Evolutionary conservation across 2,113 vertebrate species (phyloP).

Genomic region (Spilogale gracilis): DNA sequence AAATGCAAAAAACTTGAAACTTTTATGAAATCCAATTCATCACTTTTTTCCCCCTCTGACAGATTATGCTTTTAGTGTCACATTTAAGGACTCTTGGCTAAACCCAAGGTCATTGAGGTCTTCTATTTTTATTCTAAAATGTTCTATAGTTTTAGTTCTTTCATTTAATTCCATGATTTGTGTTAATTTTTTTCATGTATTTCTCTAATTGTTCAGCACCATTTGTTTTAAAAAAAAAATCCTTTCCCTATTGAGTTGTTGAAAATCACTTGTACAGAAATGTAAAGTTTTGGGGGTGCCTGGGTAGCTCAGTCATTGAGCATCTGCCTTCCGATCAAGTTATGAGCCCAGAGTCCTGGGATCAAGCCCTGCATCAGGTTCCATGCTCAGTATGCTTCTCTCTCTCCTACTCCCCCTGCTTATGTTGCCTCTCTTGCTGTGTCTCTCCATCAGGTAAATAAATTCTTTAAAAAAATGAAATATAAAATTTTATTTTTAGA

Average conservation of each 20-base stretch:
- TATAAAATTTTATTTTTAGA: constrained; percentile 17
- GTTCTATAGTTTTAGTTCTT: background rate
- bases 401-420: too few species aligned
- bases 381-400: too few species aligned
- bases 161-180: background rate
- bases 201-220: background rate
- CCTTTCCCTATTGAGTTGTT: background rate
- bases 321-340: too few species aligned
- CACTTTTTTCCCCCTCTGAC: background rate
- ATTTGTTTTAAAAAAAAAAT: background rate
- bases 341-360: too few species aligned
- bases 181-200: background rate
- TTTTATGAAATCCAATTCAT: background rate
- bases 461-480: background rate
- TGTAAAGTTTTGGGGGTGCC: background rate
- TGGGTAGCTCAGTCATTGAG: too few species aligned
- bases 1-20: background rate
- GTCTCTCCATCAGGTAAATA: too few species aligned
- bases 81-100: background rate
- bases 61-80: background rate
- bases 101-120: background rate
- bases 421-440: too few species aligned
- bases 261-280: constrained; percentile 39
- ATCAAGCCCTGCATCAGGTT: too few species aligned
- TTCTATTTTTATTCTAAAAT: constrained; percentile 25